Conservation (phyloP, 2,113 vertebrate species). For the Chamaea fasciata region DNA sequence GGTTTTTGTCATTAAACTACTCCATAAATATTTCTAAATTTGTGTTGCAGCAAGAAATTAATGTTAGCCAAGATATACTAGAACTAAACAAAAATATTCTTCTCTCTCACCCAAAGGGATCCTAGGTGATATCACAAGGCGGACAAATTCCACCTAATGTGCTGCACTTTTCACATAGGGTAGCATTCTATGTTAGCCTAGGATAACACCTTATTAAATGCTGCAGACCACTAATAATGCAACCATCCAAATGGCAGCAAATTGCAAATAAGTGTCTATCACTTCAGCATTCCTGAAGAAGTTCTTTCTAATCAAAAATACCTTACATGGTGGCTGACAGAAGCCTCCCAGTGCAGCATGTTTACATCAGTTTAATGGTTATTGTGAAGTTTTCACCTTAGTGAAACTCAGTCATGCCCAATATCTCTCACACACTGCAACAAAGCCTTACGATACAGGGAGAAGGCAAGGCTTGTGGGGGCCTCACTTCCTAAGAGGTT, state of each 20-base stretch:
- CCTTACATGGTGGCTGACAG: background rate
- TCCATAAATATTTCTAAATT: background rate
- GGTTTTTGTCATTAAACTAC: background rate
- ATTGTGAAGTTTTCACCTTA: background rate
- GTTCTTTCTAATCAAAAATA: background rate
- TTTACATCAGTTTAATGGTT: background rate
- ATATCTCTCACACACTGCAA: background rate
- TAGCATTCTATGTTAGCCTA: background rate
- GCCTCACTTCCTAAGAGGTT: background rate
- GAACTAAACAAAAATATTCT: background rate
- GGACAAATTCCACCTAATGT: background rate
- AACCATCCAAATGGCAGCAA: background rate
- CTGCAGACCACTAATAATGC: background rate
- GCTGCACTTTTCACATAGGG: background rate
- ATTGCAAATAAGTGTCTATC: background rate
- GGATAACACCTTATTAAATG: background rate
- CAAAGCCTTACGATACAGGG: background rate
- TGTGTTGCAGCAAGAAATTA: background rate
- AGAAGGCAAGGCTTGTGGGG: background rate
- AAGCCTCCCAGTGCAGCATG: background rate
- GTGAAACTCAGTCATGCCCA: background rate
- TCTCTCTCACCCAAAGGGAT: background rate
- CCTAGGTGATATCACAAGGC: background rate
- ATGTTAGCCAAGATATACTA: background rate
- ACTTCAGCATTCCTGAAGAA: background rate